A percentile compares a stretch with the other conserved stretches of the same genome.
Conservation (phyloP, 2,797 vertebrate genomes). For the Myoxocephalus aenaeus region DNA sequence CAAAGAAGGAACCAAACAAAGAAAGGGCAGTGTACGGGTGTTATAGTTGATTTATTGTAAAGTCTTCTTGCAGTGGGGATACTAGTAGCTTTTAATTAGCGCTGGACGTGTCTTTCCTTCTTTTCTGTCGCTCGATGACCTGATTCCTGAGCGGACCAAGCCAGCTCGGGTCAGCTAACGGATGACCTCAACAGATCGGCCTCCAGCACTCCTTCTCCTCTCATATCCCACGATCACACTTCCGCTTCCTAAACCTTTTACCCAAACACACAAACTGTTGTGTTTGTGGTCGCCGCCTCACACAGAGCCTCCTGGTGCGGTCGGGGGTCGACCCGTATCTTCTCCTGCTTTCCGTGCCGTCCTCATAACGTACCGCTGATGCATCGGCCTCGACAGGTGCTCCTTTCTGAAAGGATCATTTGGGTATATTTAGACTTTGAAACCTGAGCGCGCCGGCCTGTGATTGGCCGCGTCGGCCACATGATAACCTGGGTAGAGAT, state of each 20-base stretch:
- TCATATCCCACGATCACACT: not conserved
- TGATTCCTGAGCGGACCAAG: slow-evolving; percentile 39
- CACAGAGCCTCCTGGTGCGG: not conserved
- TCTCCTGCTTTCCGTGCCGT: slow-evolving; percentile 42
- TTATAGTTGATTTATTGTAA: no score
- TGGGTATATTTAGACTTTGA: slow-evolving; percentile 98
- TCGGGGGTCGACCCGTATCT: slow-evolving; percentile 53
- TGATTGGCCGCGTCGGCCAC: slow-evolving; percentile 90
- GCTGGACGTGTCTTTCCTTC: not conserved
- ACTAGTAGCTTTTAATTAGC: not conserved
- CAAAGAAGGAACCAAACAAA: no score
- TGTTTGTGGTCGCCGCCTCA: slow-evolving; percentile 13
- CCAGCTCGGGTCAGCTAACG: slow-evolving; percentile 52
- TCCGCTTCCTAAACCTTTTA: not conserved
- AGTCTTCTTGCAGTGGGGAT: not conserved
- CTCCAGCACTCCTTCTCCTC: not conserved
- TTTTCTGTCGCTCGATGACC: slow-evolving; percentile 28
- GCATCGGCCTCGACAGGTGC: slow-evolving; percentile 94
- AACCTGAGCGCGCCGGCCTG: slow-evolving; percentile 87
- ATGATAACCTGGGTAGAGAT: slow-evolving; percentile 86
- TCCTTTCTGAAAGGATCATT: slow-evolving; percentile 89
- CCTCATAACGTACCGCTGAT: slow-evolving; percentile 83
- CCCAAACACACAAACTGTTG: not conserved
- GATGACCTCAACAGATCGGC: slow-evolving; percentile 62
- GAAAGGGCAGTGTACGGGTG: no score